Conservation (phyloP, 2,113 vertebrate species). For the Chamaea fasciata region DNA sequence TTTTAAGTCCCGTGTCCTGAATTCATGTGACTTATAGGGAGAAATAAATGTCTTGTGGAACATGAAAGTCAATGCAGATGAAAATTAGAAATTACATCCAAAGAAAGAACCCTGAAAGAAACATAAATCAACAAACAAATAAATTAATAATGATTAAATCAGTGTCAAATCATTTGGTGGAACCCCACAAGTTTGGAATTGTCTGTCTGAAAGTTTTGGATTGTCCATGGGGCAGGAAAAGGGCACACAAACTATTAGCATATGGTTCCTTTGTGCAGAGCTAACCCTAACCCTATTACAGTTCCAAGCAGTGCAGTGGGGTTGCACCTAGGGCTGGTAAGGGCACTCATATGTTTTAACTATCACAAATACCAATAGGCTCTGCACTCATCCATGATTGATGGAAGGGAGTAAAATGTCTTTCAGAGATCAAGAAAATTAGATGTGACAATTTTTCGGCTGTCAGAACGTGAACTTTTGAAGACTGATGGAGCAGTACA, state of each 20-base stretch:
- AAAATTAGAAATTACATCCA: background rate
- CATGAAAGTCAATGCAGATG: background rate
- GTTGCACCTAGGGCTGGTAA: background rate
- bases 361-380: background rate
- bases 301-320: background rate
- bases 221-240: background rate
- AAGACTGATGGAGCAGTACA: background rate
- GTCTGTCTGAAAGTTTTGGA: background rate
- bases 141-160: background rate
- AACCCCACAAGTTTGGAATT: background rate
- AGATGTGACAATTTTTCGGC: background rate
- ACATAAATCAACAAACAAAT: background rate
- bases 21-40: background rate
- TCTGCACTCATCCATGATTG: background rate
- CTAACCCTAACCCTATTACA: background rate
- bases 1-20: background rate
- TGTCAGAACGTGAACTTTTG: background rate
- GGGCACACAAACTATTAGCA: background rate
- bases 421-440: conserved; percentile 1
- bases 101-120: background rate
- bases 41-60: background rate
- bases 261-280: background rate
- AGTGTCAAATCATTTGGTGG: background rate
- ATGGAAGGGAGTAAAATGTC: background rate
- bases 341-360: background rate